Evolutionary conservation across 2,113 vertebrate genomes (phyloP).

Genomic region (Crotalus tigris): DNA sequence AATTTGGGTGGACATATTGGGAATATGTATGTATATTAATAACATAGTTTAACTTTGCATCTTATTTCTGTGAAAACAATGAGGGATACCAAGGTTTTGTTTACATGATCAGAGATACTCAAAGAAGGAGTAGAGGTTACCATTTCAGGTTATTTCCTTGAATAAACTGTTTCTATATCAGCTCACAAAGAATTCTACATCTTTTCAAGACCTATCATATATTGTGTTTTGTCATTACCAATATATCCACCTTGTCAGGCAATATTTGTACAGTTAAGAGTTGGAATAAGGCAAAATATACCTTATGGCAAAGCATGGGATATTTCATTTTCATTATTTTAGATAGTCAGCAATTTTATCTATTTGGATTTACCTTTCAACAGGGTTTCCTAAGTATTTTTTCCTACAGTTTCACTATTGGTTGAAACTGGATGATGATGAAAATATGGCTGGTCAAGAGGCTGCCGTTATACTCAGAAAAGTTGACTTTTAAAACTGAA

Average conservation of each 20-base stretch:
- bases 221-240: slow-evolving; percentile 29
- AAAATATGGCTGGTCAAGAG: background rate
- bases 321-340: background rate
- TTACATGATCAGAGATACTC: background rate
- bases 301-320: background rate
- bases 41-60: background rate
- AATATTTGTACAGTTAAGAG: background rate
- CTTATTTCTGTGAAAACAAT: background rate
- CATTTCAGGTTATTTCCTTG: background rate
- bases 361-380: background rate
- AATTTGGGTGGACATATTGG: background rate
- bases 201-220: slow-evolving; percentile 30
- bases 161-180: background rate
- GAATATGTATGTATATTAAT: slow-evolving; percentile 11
- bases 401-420: background rate
- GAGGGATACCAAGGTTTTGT: slow-evolving; percentile 3
- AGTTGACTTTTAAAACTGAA: background rate
- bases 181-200: slow-evolving; percentile 24
- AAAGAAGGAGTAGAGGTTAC: background rate
- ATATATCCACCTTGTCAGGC: slow-evolving; percentile 6
- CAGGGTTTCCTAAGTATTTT: background rate
- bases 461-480: background rate
- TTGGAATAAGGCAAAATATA: background rate
- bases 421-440: background rate
- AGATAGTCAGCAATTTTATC: background rate